Evolutionary conservation across 2,113 vertebrate genomes (phyloP), one percentile per base, ranked within the genome.

Genomic region (Petrocephalus zakoni): DNA sequence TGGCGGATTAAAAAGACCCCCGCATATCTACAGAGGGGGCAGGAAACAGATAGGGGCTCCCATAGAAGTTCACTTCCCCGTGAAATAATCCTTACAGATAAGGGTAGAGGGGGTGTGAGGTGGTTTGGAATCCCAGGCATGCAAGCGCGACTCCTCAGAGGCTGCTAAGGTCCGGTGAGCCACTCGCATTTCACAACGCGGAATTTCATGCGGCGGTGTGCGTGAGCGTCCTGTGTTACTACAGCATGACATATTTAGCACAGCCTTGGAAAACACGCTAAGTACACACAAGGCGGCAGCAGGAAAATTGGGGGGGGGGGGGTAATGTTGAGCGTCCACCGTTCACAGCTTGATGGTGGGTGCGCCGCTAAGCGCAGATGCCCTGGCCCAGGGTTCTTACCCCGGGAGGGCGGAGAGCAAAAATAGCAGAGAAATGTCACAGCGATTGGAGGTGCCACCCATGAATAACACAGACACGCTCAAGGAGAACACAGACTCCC

Each of bases 1-100:
- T 15, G 25, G 49, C 49, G n/a, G 25, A 55, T 29, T 51, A 55
- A 49, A 51, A 85, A 85, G 84, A 55, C 4, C 52, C 51, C 13
- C 15, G 1, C 15, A 34, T 85, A 85, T 85, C 84, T 85, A 5
- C 84, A 3, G 10, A 55, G 22, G 17, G 49, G 11, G n/a, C 83
- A 53, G 49, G 84, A 29, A 34, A 34, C 84, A 85, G 84, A 55
- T 53, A 72, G 4, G 4, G 6, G 47, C 84, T 53, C 29, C 84
- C 15, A 29, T 11, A 53, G 84, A 52, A 13, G 49, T 17, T 85
- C 11, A 51, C 21, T 29, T 85, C 21, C 13, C 47, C 9, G 25
- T 52, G n/a, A 29, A 85, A 34, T 53, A 85, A 85, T 29, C 46
- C 83, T 53, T 52, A 85, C n/a, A 85, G 84, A 85, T 85, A 85